Evolutionary conservation across 2,888 invertebrate genomes (phyloP).

Genomic region (Scrobipalpa atriplicella): DNA sequence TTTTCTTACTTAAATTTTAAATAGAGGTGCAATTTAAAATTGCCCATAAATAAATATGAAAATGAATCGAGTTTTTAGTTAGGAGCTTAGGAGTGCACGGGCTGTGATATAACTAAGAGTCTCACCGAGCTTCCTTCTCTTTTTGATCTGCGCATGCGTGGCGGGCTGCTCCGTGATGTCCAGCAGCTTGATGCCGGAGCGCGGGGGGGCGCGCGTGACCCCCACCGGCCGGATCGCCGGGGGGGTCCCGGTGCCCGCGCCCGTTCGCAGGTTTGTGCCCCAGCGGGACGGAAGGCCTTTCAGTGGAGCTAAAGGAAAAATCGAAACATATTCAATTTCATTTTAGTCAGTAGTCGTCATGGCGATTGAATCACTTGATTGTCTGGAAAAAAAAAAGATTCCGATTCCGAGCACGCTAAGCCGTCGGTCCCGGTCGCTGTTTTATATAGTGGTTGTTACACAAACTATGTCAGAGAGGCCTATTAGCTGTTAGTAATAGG

Average conservation of each 20-base stretch:
- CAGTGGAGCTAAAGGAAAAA: constrained; percentile 87
- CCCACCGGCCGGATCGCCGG: constrained; percentile 61
- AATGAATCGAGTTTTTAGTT: no score
- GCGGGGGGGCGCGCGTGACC: constrained; percentile 84
- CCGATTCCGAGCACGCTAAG: no score
- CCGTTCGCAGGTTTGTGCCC: constrained; percentile 46
- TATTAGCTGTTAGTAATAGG: no score
- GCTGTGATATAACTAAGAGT: not conserved
- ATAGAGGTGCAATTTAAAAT: no score
- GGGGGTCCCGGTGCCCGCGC: constrained; percentile 40
- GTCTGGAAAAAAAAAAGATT: no score
- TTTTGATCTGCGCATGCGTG: constrained; percentile 87
- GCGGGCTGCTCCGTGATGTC: constrained; percentile 98
- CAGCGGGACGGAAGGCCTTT: constrained; percentile 94
- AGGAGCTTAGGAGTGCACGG: no score
- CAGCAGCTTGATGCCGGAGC: constrained; percentile 96
- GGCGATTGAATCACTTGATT: not conserved
- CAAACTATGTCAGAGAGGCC: no score
- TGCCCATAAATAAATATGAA: no score
- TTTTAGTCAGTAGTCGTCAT: not conserved
- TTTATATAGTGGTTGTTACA: no score
- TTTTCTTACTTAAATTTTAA: no score
- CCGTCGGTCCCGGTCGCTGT: no score
- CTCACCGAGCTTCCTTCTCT: constrained; percentile 90
- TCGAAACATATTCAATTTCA: not conserved